Conservation (phyloP, 2,888 invertebrate genomes). For the Amphiduros pacificus region DNA sequence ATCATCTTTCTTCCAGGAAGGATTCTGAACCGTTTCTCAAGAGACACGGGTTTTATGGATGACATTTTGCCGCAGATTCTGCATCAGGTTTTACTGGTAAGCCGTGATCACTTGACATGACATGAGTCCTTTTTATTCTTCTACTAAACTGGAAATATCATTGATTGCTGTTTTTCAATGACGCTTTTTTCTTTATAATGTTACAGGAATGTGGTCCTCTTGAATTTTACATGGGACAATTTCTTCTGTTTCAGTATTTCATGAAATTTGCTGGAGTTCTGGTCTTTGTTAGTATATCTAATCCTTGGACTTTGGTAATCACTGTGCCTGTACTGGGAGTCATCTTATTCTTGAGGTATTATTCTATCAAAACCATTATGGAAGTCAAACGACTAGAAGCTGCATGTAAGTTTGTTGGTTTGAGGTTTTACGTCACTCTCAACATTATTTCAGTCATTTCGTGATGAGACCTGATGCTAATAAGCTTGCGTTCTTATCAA, state of each 20-base stretch:
- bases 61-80: conserved; percentile 20
- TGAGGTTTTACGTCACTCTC: too few species aligned
- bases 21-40: conserved; percentile 82
- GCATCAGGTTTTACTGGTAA: not conserved
- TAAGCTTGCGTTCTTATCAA: too few species aligned
- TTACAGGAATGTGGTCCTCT: too few species aligned
- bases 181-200: too few species aligned
- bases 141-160: too few species aligned
- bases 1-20: too few species aligned
- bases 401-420: conserved; percentile 6
- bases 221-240: not conserved
- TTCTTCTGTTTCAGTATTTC: conserved; percentile 62
- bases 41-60: conserved; percentile 75
- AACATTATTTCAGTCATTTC: too few species aligned
- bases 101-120: too few species aligned
- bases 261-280: conserved; percentile 69
- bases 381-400: conserved; percentile 11
- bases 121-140: too few species aligned
- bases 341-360: not conserved
- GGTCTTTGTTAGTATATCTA: conserved; percentile 71
- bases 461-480: too few species aligned
- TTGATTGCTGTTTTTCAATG: too few species aligned
- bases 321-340: conserved; percentile 66
- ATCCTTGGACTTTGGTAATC: conserved; percentile 63
- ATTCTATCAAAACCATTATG: conserved; percentile 1